Base-by-base conservation (phyloP, 2,888 invertebrate species). In the Nomada fucata region DNA sequence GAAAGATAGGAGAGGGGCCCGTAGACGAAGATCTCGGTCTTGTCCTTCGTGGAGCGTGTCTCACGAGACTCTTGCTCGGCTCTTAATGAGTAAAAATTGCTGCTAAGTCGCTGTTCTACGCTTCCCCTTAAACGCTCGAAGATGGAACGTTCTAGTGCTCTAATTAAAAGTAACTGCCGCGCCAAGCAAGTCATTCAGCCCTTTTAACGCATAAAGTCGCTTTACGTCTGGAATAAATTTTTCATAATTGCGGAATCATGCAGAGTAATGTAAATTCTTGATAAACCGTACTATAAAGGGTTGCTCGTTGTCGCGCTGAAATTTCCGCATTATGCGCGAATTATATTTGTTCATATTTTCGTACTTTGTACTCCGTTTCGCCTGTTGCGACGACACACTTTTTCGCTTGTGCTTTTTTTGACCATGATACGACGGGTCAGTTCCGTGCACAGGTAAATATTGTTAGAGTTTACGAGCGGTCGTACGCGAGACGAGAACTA, bases 141-240 rank as follows among this genome's bases (percentile, higher is more conserved):
- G 89, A 91, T 89, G 87, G 82, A 88, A 81, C 85, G 74, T 76
- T 82, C 87, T 84, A 82, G 72, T 81, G 80, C 79, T 85, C 89
- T 92, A 92, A 92, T 92, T 92, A 92, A 92, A 91, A 91, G 90
- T 92, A 90, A 91, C 89, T 82, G 79, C 83, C 57, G 61, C 47
- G 67, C 65, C 71, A 77, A 79, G 73, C 74, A 71, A 76, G 73
- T 55, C 79, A 60, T 60, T 72, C 76, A 60, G 57, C 50, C 52
- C 55, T 44, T 18, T 55, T 72, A 80, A 84, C 69, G 59, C 42
- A 53, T 74, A 70, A 86, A 85, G 84, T 65, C 71, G 61, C 52
- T 82, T 87, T 82, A 59, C 61, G 55, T 50, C 65, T 63, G 42
- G 67, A 71, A 67, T 65, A 73, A 82, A 84, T 63, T 63, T 69